Evolutionary conservation across 2,797 vertebrate species (phyloP), one percentile per base, ranked within the genome.

Genomic region (Cygnus olor): DNA sequence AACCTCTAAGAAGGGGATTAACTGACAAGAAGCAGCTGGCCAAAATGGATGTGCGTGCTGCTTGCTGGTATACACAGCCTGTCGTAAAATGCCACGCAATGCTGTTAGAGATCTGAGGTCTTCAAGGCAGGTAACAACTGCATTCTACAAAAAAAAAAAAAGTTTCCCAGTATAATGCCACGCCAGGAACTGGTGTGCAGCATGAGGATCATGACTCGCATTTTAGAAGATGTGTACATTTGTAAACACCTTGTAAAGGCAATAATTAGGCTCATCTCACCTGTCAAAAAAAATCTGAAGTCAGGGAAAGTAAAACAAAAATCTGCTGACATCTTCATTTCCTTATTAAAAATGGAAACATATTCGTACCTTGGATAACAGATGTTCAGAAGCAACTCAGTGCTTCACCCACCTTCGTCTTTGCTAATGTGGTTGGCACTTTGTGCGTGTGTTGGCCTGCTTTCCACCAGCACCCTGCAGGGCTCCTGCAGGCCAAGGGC

Each of bases 1-100:
- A 3, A 14, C 14, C 49, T 4, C 57, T 0, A 5, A 1, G 16
- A 9, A 4, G 0, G 45, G 18, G 12, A 18, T n/a, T 5, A n/a
- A 28, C 2, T 8, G 14, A 6, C 15, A 8, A 1, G 2, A 28
- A 66, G 60, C 0, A 2, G 18, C 51, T 8, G 47, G 60, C 78
- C 71, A 89, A 20, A 53, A 81, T 88, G 44, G 72, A 58, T 28
- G 28, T 85, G 61, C 58, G 77, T 45, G 24, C 17, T 80, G 45
- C 89, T 92, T 81, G 60, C 21, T 42, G 47, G 10, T 6, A 32
- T 6, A 47, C n/a, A 36, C 36, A 25, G 57, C 51, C 77, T 40
- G 21, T 58, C 38, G 12, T 27, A 54, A 54, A 86, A 28, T 22
- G 4, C 25, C n/a, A 17, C 16, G 54, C 24, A 30, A 38, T 34